A percentile compares a stretch with the other conserved stretches of the same genome.
Evolutionary conservation across 2,888 invertebrate species (phyloP).

Genomic region (Lycia hirtaria): DNA sequence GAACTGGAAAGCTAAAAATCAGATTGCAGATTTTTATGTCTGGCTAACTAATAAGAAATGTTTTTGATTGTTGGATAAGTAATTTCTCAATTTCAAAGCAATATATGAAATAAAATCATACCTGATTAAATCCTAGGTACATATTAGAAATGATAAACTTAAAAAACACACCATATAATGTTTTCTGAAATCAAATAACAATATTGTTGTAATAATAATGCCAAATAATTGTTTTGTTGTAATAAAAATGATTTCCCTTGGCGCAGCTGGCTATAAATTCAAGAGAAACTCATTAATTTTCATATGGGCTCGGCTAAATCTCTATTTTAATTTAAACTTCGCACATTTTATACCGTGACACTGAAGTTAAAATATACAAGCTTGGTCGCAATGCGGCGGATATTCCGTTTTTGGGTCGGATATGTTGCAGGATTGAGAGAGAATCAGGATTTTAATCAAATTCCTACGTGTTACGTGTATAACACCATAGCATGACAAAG

Average conservation of each 20-base stretch:
- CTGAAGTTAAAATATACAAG: constrained; percentile 1
- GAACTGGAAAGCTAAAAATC: too few species aligned
- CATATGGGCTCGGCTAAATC: constrained; percentile 22
- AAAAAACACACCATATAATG: constrained; percentile 9
- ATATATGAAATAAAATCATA: neutral
- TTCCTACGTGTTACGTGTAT: too few species aligned
- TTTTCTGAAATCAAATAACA: constrained; percentile 15
- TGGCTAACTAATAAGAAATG: too few species aligned
- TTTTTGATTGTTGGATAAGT: too few species aligned
- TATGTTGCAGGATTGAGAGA: too few species aligned
- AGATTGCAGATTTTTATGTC: too few species aligned
- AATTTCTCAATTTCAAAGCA: neutral
- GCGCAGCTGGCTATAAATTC: constrained; percentile 20
- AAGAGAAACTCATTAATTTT: constrained; percentile 22
- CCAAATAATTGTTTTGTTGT: too few species aligned
- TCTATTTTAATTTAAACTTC: constrained; percentile 30
- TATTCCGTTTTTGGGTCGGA: neutral
- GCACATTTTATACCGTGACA: constrained; percentile 17
- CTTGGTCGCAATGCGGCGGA: neutral
- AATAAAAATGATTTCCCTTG: constrained; percentile 21
- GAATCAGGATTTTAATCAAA: too few species aligned
- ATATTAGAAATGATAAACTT: constrained; percentile 1
- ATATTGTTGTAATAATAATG: too few species aligned
- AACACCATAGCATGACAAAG: too few species aligned
- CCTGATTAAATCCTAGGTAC: neutral